Percentiles rank a stretch among this genome's conserved stretches.
Evolutionary conservation across 2,797 vertebrate genomes (phyloP).

Genomic region (Tolypeutes matacus): DNA sequence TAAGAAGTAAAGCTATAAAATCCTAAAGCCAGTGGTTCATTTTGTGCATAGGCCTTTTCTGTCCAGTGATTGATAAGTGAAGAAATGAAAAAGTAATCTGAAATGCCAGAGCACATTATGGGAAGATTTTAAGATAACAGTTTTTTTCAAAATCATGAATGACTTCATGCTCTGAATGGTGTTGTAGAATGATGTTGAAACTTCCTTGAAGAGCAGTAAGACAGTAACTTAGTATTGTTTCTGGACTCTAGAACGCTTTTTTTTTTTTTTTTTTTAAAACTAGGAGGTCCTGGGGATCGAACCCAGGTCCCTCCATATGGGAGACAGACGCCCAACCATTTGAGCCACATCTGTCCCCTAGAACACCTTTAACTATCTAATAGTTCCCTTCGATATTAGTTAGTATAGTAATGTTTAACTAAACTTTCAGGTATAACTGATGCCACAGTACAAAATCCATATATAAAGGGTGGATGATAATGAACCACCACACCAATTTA

Average conservation of each 20-base stretch:
- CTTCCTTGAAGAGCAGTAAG: constrained; percentile 17
- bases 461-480: background rate
- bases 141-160: constrained; percentile 5
- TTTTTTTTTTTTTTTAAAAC: too few species aligned
- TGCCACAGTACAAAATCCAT: background rate
- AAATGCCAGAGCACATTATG: background rate
- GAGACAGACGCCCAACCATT: too few species aligned
- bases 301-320: too few species aligned
- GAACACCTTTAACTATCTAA: background rate
- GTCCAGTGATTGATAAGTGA: constrained; percentile 12
- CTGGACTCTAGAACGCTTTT: constrained; percentile 41
- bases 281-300: too few species aligned
- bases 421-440: constrained; percentile 35
- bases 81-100: constrained; percentile 23
- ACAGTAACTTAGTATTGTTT: background rate
- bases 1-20: background rate
- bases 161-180: background rate
- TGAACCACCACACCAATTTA: background rate
- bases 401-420: background rate
- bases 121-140: constrained; percentile 17
- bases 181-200: background rate
- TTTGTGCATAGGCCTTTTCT: constrained; percentile 1
- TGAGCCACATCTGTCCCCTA: too few species aligned
- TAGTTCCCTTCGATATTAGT: constrained; percentile 40
- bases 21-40: background rate